Evolutionary conservation across 1,140 invertebrate genomes (phyloP), one percentile per base, ranked within the genome.

Genomic region (Oedothorax gibbosus): DNA sequence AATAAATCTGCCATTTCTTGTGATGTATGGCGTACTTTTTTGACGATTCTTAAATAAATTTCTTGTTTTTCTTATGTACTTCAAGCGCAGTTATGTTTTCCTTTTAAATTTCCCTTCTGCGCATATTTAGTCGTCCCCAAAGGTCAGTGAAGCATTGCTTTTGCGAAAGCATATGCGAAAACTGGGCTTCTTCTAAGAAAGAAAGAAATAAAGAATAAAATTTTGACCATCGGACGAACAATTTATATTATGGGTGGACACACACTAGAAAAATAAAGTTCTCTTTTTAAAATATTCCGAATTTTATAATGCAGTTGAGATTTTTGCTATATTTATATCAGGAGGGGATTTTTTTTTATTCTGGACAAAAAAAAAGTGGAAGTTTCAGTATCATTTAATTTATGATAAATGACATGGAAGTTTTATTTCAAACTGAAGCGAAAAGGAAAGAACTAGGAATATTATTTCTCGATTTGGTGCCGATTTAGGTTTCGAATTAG

Each of bases 331-430:
- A 57, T 81, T 81, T 62, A 71, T 81, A 60, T 71, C 20, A 14
- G 18, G 15, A 50, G 54, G 12, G 18, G n/a, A 56, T 18, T 35
- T 35, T 35, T 82, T 73, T 73, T 53, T 57, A 73, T 82, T 82
- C 69, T 20, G 73, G 73, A 82, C 56, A 54, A 82, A 72, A 73
- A 82, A 82, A 82, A 56, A 81, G 66, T 49, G 53, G 64, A 56
- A 72, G 80, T 82, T 82, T 82, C 80, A 82, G 80, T 82, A 53
- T 82, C 80, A 82, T 82, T 82, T 82, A 82, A 82, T 82, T 82
- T 82, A 82, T 82, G 80, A 82, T 69, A 73, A 81, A 82, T 82
- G 80, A 73, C 80, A 72, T 60, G 53, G 35, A 57, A 64, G 65
- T 73, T 82, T 82, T 82, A 57, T 72, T 82, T 82, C 56, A 73